These are phyloP conservation scores for Megalopta genalis DNA, from an alignment of 1,140 invertebrate species.

Conservation along the genomic window DNA sequence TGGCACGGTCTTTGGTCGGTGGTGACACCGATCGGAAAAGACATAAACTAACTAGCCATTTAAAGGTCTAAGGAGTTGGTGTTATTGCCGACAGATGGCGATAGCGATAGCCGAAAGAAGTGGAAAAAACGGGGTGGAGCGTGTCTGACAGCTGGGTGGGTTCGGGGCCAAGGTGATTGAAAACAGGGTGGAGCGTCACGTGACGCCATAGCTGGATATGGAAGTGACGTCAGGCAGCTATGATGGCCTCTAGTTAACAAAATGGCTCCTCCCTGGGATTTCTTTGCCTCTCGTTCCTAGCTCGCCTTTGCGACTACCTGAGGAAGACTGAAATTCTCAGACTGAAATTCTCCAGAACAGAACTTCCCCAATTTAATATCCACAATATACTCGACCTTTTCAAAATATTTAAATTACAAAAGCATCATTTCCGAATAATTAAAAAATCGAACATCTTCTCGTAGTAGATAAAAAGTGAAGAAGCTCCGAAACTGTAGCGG, in stretches of 20 bases:
- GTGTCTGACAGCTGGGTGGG: slow-evolving; percentile 80
- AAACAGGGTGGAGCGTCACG: slow-evolving; percentile 81
- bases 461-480: too few species aligned
- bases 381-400: neutral
- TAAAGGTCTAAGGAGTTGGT: slow-evolving; percentile 68
- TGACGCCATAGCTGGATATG: slow-evolving; percentile 79
- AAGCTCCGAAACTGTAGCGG: too few species aligned
- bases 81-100: slow-evolving; percentile 76
- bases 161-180: slow-evolving; percentile 80
- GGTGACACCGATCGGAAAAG: slow-evolving; percentile 72
- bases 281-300: slow-evolving; percentile 62
- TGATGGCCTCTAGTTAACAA: slow-evolving; percentile 79
- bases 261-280: slow-evolving; percentile 72
- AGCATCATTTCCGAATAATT: too few species aligned
- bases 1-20: slow-evolving; percentile 51
- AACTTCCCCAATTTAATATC: too few species aligned
- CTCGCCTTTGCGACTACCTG: neutral
- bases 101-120: slow-evolving; percentile 74
- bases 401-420: neutral
- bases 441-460: too few species aligned
- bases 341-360: accelerated
- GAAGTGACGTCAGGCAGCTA: slow-evolving; percentile 77
- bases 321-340: neutral
- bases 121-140: slow-evolving; percentile 80
- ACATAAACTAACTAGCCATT: slow-evolving; percentile 64